These are phyloP conservation scores for Baryphthengus martii DNA, from an alignment of 2,113 vertebrate genomes.

Conservation along the genomic window DNA sequence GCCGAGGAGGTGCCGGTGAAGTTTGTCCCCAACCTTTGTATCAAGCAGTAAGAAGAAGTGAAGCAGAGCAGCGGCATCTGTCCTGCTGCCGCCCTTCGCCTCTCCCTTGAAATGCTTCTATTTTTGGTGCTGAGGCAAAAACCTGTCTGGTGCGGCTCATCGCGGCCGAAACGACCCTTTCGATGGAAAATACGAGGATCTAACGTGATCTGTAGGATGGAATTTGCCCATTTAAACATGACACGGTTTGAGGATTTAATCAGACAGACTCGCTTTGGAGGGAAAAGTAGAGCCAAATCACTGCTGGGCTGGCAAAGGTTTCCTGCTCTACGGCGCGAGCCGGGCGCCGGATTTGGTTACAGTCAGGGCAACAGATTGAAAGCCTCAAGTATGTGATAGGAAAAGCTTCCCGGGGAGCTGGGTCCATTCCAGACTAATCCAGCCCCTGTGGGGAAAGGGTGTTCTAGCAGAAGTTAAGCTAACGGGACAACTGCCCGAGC, in stretches of 20 bases:
- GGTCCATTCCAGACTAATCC: constrained; percentile 43
- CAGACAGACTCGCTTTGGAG: background rate
- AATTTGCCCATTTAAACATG: background rate
- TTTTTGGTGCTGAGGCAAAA: background rate
- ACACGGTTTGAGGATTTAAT: background rate
- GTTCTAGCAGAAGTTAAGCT: constrained; percentile 1
- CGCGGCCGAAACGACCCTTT: background rate
- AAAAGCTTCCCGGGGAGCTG: background rate
- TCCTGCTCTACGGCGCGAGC: background rate
- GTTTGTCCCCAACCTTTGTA: background rate
- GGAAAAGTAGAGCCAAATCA: background rate
- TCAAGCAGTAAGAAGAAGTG: background rate
- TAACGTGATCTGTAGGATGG: accelerated
- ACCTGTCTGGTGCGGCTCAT: accelerated
- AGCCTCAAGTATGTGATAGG: background rate
- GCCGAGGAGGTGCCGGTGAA: background rate
- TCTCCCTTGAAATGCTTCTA: background rate
- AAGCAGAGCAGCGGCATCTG: accelerated
- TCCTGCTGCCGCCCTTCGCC: background rate
- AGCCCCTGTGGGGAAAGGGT: constrained; percentile 31
- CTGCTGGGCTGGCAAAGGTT: background rate
- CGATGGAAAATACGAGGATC: accelerated
- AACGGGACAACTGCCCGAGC: background rate
- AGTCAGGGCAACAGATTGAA: background rate
- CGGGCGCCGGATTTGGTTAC: background rate